These are phyloP conservation scores for Crypturellus tataupa DNA, from an alignment of 2,797 vertebrate species.

Conservation along the genomic window DNA sequence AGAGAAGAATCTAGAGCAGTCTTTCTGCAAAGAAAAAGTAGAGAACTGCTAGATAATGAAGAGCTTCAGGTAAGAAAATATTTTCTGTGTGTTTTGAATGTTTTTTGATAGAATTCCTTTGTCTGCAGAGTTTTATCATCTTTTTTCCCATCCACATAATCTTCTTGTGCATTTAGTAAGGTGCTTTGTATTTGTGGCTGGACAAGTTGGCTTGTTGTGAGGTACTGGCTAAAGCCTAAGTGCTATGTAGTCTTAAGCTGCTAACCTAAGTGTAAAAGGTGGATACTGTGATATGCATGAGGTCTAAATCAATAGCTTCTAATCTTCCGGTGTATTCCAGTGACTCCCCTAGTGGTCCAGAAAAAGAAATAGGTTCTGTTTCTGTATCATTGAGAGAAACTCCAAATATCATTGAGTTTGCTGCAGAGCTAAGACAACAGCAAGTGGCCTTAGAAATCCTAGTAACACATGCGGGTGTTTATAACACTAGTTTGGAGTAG, in stretches of 20 bases:
- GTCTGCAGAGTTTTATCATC: neutral
- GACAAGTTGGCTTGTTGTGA: neutral
- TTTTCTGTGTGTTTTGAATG: neutral
- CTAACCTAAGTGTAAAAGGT: neutral
- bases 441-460: neutral
- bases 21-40: conserved; percentile 98
- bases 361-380: neutral
- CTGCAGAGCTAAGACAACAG: neutral
- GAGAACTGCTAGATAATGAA: conserved; percentile 96
- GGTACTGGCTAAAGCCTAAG: neutral
- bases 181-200: neutral
- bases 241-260: neutral
- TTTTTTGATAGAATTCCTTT: neutral
- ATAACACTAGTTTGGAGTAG: neutral
- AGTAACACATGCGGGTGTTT: neutral
- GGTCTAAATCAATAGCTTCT: neutral
- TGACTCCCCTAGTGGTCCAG: neutral
- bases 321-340: neutral
- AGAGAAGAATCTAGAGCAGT: conserved; percentile 98
- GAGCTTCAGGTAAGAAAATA: conserved; percentile 90
- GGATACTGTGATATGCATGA: fast-evolving
- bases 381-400: neutral
- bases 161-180: neutral
- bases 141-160: neutral
- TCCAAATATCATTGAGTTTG: neutral